Percentiles rank a stretch among this genome's conserved stretches.
phyloP scores from a whole-genome alignment of 2,888 invertebrate species.

The Tridacna gigas region DNA sequence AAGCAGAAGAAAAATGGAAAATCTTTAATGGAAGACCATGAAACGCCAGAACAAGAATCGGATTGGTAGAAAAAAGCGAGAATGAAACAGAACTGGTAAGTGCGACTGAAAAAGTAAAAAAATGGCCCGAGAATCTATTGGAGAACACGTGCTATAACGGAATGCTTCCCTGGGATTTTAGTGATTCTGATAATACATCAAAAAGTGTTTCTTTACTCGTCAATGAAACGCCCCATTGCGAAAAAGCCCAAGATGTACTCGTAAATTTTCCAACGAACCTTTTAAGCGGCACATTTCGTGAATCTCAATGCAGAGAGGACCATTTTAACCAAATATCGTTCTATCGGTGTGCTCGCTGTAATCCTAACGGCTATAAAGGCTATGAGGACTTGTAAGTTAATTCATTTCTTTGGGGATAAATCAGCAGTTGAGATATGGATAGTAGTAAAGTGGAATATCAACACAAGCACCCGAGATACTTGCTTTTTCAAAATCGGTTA shows the following conservation, averaged over 20 bases:
- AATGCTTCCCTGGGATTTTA: neutral
- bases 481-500: constrained; percentile 10
- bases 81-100: neutral
- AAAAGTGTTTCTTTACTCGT: neutral
- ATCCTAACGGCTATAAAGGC: constrained; percentile 21
- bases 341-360: neutral
- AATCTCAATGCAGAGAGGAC: neutral
- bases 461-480: constrained; percentile 5
- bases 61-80: neutral
- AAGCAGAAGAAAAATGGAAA: neutral
- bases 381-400: constrained; percentile 5
- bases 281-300: constrained; percentile 5
- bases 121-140: neutral
- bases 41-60: neutral
- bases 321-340: constrained; percentile 11
- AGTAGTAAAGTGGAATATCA: constrained; percentile 13
- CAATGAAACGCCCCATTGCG: neutral
- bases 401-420: neutral
- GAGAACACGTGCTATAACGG: neutral
- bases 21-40: neutral
- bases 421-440: neutral
- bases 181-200: neutral
- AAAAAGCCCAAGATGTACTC: neutral
- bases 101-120: neutral
- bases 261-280: constrained; percentile 2